A percentile compares a stretch with the other conserved stretches of the same genome.
Evolutionary conservation across 1,140 invertebrate species (phyloP).

Genomic region (Drosophila yakuba): DNA sequence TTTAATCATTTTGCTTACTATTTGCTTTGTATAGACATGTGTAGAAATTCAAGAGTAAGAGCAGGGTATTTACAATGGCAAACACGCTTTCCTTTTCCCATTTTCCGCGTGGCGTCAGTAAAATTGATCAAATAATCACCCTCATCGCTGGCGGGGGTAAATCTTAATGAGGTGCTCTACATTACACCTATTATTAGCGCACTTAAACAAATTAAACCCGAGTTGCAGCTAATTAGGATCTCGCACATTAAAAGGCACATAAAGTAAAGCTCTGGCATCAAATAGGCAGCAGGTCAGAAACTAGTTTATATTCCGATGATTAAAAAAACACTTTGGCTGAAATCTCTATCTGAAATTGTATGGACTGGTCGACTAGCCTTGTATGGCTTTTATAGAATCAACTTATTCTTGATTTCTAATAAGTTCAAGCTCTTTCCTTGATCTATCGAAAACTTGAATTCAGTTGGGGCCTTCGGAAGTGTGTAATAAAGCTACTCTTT

Average conservation of each 20-base stretch:
- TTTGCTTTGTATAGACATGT: constrained; percentile 3
- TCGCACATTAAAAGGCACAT: not conserved
- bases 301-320: not conserved
- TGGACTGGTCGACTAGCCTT: not conserved
- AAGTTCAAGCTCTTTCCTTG: not conserved
- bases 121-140: constrained; percentile 23
- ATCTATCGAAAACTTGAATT: constrained; percentile 18
- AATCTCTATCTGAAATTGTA: no score
- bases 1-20: constrained; percentile 34
- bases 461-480: constrained; percentile 9
- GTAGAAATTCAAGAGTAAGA: constrained; percentile 30
- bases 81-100: constrained; percentile 19
- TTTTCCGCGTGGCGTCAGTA: constrained; percentile 7
- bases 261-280: constrained; percentile 1
- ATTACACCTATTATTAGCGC: constrained; percentile 15
- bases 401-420: not conserved
- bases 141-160: constrained; percentile 3
- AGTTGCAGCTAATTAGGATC: not conserved
- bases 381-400: not conserved
- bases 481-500: constrained; percentile 31
- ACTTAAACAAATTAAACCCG: constrained; percentile 8
- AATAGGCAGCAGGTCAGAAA: not conserved
- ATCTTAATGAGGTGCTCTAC: constrained; percentile 7
- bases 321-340: no score
- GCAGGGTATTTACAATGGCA: constrained; percentile 25